Evolutionary conservation across 2,888 invertebrate species (phyloP).

Genomic region (Sphaeridia pumilis): DNA sequence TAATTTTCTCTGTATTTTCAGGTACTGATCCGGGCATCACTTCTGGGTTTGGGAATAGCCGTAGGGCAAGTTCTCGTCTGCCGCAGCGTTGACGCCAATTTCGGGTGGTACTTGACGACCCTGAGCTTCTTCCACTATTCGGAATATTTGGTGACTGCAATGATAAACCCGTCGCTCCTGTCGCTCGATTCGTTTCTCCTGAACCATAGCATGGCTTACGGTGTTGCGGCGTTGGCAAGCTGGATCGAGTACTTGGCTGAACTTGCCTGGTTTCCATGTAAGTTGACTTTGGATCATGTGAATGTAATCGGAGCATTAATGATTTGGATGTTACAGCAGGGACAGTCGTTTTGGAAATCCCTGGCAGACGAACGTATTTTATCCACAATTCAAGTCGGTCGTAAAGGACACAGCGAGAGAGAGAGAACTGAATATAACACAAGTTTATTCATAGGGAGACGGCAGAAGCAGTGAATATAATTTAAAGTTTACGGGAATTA

Average conservation of each 20-base stretch:
- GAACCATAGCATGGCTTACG: constrained; percentile 87
- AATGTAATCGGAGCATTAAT: neutral
- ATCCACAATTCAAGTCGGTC: too few relatives aligned
- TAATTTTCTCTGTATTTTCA: constrained; percentile 1
- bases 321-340: too few relatives aligned
- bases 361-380: too few relatives aligned
- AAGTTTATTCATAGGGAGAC: too few relatives aligned
- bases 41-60: constrained; percentile 15
- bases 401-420: too few relatives aligned
- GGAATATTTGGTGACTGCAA: constrained; percentile 78
- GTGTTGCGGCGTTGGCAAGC: constrained; percentile 56
- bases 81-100: constrained; percentile 15
- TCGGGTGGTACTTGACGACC: constrained; percentile 54
- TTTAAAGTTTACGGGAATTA: neutral
- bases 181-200: constrained; percentile 79
- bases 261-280: constrained; percentile 61
- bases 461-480: neutral
- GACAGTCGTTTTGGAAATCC: too few relatives aligned
- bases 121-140: constrained; percentile 84
- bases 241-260: constrained; percentile 74
- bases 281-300: too few relatives aligned
- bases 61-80: constrained; percentile 15
- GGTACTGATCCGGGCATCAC: constrained; percentile 8
- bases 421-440: too few relatives aligned
- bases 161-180: constrained; percentile 69